phyloP scores from a whole-genome alignment of 2,113 vertebrate species.

The Microcebus ravelobensis region DNA sequence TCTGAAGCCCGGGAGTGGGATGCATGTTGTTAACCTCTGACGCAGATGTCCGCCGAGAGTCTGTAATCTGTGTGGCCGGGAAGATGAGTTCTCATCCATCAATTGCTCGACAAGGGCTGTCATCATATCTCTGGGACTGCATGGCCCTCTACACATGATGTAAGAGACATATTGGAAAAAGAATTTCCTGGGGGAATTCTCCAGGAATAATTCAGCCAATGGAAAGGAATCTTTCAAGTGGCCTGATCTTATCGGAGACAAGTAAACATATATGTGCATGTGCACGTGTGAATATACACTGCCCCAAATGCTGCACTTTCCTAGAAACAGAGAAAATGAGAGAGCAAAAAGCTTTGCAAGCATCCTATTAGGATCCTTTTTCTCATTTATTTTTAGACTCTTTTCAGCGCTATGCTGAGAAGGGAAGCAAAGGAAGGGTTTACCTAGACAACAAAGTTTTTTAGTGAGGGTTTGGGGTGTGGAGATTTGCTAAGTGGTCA shows the following conservation, averaged over 20 bases:
- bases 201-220: conserved; percentile 48
- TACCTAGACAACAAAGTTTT: background rate
- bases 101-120: conserved; percentile 13
- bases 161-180: conserved; percentile 40
- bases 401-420: background rate
- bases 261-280: background rate
- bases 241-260: conserved; percentile 48
- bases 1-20: background rate
- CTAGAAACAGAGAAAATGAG: conserved; percentile 42
- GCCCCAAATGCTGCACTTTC: conserved; percentile 12
- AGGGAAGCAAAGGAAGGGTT: background rate
- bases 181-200: conserved; percentile 52
- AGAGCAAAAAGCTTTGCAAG: background rate
- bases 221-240: conserved; percentile 40
- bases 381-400: conserved; percentile 26
- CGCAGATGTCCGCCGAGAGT: conserved; percentile 30
- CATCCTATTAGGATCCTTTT: background rate
- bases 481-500: background rate
- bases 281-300: background rate
- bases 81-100: conserved; percentile 55
- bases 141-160: background rate
- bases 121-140: background rate
- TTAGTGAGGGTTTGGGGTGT: background rate
- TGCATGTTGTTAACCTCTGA: background rate
- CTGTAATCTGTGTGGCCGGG: background rate